These are phyloP conservation scores for Liodrosophila aerea DNA, from an alignment of 2,888 invertebrate species.

Conservation along the genomic window DNA sequence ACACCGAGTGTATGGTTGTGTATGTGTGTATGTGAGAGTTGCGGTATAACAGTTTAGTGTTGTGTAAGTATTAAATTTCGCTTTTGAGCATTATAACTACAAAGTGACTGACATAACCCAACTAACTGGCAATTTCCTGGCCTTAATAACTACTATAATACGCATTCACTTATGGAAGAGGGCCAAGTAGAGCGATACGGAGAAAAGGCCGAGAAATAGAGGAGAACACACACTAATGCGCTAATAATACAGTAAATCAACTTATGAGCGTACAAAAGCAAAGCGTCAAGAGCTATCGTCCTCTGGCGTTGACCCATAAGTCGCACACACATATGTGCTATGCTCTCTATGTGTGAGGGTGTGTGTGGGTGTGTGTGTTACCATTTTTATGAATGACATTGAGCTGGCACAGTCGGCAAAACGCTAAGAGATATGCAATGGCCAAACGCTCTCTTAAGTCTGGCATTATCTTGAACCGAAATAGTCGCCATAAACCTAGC, in stretches of 20 bases:
- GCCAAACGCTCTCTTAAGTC: conserved; percentile 1
- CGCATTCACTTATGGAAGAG: neutral
- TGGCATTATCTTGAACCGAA: conserved; percentile 9
- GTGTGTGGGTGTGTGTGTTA: conserved; percentile 27
- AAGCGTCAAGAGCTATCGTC: conserved; percentile 43
- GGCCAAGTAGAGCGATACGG: neutral
- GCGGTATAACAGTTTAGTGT: conserved; percentile 62
- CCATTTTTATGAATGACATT: conserved; percentile 73
- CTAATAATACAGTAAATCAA: conserved; percentile 62
- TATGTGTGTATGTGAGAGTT: conserved; percentile 2
- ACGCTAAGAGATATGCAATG: neutral
- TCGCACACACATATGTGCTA: conserved; percentile 23
- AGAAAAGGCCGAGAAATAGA: neutral
- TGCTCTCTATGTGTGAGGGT: neutral
- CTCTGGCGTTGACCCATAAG: conserved; percentile 66
- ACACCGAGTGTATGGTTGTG: neutral
- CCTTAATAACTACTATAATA: conserved; percentile 15
- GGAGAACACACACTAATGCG: conserved; percentile 45
- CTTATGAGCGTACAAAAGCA: conserved; percentile 32
- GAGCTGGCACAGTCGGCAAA: conserved; percentile 37
- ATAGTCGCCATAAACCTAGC: conserved; percentile 23
- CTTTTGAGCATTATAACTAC: conserved; percentile 24
- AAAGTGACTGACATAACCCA: conserved; percentile 21
- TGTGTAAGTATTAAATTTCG: conserved; percentile 52
- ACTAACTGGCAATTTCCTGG: conserved; percentile 55